Percentiles rank a stretch among this genome's conserved stretches.
phyloP scores from a whole-genome alignment of 2,113 vertebrate species.

The Oncorhynchus keta region DNA sequence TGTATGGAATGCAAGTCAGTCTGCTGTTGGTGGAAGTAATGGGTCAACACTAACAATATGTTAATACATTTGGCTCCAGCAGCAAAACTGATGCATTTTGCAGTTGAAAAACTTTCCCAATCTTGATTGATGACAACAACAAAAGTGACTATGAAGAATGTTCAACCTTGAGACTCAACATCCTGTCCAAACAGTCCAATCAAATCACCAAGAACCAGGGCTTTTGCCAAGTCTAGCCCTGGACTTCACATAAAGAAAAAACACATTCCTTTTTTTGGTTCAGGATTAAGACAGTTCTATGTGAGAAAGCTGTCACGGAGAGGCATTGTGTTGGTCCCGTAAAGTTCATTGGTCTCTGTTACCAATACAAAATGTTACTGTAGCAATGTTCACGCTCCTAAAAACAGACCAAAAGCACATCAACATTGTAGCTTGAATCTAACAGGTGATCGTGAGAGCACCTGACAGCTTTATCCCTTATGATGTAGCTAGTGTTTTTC shows the following conservation, averaged over 20 bases:
- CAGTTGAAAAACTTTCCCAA: neutral
- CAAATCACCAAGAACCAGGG: slow-evolving; percentile 2
- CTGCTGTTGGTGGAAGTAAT: neutral
- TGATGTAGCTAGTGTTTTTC: neutral
- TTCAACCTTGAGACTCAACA: slow-evolving; percentile 7
- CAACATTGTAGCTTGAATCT: neutral
- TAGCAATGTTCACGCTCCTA: neutral
- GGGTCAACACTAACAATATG: neutral
- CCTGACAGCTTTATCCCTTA: neutral
- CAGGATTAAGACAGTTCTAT: too few relatives aligned
- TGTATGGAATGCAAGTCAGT: neutral
- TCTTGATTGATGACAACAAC: neutral
- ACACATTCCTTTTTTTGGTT: neutral
- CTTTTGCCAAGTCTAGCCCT: slow-evolving; percentile 7
- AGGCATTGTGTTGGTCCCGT: neutral
- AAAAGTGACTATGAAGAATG: neutral
- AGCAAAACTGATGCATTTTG: too few relatives aligned
- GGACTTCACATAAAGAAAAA: neutral
- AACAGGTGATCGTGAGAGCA: neutral
- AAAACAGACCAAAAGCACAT: neutral
- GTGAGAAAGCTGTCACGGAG: neutral
- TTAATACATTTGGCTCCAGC: neutral
- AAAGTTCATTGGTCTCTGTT: neutral
- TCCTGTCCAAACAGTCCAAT: neutral
- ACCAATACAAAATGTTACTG: neutral